A percentile compares a stretch with the other conserved stretches of the same genome.
phyloP scores from a whole-genome alignment of 2,797 vertebrate species.

The Tokudaia tokunoshimensis region DNA sequence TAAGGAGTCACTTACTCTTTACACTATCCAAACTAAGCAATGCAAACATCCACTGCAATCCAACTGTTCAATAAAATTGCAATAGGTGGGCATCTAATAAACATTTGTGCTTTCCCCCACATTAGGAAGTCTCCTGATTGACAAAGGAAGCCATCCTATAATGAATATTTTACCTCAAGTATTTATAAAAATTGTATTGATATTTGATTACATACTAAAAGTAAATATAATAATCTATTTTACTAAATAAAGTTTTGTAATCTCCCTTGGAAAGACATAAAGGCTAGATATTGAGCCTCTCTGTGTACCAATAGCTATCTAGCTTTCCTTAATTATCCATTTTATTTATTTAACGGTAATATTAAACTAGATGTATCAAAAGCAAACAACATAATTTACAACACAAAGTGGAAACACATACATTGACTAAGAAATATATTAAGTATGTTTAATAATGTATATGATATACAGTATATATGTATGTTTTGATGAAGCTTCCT shows the following conservation, averaged over 20 bases:
- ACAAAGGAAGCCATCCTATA: background rate
- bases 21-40: background rate
- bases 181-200: background rate
- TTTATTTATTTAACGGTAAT: background rate
- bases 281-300: background rate
- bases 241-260: background rate
- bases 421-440: background rate
- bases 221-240: background rate
- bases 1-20: background rate
- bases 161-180: background rate
- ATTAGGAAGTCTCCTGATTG: background rate
- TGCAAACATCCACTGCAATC: background rate
- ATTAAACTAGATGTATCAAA: background rate
- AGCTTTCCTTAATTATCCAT: background rate
- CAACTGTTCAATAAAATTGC: background rate
- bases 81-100: background rate
- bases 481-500: background rate
- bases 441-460: no score
- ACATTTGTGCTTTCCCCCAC: background rate
- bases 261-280: background rate
- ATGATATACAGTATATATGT: background rate
- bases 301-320: background rate
- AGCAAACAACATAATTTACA: background rate
- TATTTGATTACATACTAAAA: background rate
- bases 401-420: no score